Evolutionary conservation across 2,888 invertebrate species (phyloP).

Genomic region (Torymus aiolomorphi): DNA sequence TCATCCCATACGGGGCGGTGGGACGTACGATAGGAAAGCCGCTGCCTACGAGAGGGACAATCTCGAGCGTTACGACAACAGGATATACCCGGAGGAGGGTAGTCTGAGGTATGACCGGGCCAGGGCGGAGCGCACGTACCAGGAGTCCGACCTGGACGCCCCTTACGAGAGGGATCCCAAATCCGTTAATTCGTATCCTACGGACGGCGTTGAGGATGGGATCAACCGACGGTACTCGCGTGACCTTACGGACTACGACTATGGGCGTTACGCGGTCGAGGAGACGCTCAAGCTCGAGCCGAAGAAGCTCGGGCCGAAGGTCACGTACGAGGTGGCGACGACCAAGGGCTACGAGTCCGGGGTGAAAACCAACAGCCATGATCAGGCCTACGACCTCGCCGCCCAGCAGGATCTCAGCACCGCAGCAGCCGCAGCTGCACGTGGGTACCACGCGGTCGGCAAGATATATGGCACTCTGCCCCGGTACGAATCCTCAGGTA

Average conservation of each 20-base stretch:
- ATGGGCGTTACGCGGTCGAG: constrained; percentile 69
- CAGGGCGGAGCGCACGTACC: constrained; percentile 67
- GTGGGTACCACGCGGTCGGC: constrained; percentile 65
- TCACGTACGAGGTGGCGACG: constrained; percentile 67
- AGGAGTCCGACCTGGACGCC: constrained; percentile 73
- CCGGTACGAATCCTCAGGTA: constrained; percentile 65
- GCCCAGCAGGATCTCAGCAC: constrained; percentile 64
- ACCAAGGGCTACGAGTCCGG: constrained; percentile 73
- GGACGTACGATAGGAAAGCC: constrained; percentile 68
- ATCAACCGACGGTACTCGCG: constrained; percentile 69
- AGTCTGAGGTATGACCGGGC: constrained; percentile 67
- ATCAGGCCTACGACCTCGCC: constrained; percentile 71
- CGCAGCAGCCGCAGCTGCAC: constrained; percentile 63
- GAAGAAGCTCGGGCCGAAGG: constrained; percentile 68
- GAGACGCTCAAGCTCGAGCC: constrained; percentile 72
- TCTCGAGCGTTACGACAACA: constrained; percentile 69
- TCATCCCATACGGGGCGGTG: constrained; percentile 36
- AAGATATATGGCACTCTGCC: constrained; percentile 73
- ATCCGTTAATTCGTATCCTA: constrained; percentile 63
- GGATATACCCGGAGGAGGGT: constrained; percentile 71
- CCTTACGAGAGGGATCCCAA: constrained; percentile 71
- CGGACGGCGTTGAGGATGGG: constrained; percentile 62
- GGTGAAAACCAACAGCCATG: constrained; percentile 72
- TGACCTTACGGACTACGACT: constrained; percentile 72
- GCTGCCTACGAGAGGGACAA: constrained; percentile 67